phyloP scores from a whole-genome alignment of 2,888 invertebrate species.

The Drosophila aldrichi region DNA sequence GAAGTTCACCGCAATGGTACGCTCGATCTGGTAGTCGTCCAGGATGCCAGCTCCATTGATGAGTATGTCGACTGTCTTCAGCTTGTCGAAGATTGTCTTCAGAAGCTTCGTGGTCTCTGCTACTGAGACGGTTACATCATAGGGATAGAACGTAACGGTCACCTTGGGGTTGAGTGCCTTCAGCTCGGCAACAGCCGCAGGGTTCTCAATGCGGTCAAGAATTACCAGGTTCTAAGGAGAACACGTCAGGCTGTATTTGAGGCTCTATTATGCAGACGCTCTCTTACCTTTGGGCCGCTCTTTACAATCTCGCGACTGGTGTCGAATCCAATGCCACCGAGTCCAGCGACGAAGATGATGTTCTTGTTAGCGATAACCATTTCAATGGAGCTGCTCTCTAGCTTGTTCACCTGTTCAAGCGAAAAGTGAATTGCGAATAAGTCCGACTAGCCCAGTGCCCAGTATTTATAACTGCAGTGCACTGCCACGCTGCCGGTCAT shows the following conservation, averaged over 20 bases:
- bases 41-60: conserved; percentile 78
- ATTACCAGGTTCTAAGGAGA: conserved; percentile 75
- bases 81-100: conserved; percentile 62
- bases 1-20: conserved; percentile 73
- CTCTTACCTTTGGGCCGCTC: conserved; percentile 52
- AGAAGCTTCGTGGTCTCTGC: conserved; percentile 71
- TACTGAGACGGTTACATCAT: conserved; percentile 70
- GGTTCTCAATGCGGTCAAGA: conserved; percentile 70
- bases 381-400: conserved; percentile 6
- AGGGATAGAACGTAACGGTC: conserved; percentile 66
- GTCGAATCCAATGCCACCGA: conserved; percentile 81
- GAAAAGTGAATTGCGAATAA: conserved; percentile 33
- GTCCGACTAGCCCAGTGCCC: conserved; percentile 1
- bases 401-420: conserved; percentile 40
- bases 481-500: background rate
- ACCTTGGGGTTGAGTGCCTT: conserved; percentile 63
- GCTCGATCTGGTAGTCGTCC: conserved; percentile 74
- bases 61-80: conserved; percentile 75
- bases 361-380: conserved; percentile 75
- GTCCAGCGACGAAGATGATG: conserved; percentile 77
- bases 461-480: conserved; percentile 57
- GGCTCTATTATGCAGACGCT: background rate
- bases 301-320: conserved; percentile 71
- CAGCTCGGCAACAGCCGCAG: conserved; percentile 62
- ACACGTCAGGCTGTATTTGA: background rate